Conservation (phyloP, 2,113 vertebrate genomes). For the Elephas maximus region DNA sequence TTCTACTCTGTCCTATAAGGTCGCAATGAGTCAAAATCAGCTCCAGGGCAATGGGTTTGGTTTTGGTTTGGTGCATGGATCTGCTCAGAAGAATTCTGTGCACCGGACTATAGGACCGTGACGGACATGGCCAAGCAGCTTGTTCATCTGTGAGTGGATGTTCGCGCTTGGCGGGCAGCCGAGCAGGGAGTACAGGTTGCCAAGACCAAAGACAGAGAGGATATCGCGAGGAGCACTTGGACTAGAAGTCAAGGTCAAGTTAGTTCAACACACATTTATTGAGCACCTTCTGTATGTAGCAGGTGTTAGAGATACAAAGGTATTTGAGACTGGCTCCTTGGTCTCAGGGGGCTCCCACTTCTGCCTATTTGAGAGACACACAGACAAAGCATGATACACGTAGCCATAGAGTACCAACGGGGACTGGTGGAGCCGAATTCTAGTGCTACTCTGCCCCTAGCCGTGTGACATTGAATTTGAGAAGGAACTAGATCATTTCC, state of each 20-base stretch:
- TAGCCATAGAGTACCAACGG: neutral
- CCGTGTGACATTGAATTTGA: neutral
- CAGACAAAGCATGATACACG: neutral
- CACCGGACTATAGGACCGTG: neutral
- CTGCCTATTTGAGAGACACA: neutral
- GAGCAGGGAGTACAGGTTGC: neutral
- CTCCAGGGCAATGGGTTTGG: too few relatives aligned
- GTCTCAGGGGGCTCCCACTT: neutral
- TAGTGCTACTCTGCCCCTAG: neutral
- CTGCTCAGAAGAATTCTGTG: neutral
- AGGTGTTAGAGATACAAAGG: neutral
- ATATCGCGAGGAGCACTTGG: neutral
- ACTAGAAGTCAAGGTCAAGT: neutral
- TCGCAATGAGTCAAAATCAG: too few relatives aligned
- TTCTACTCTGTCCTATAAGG: too few relatives aligned
- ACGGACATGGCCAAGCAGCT: neutral
- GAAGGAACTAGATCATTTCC: neutral
- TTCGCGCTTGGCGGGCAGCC: neutral
- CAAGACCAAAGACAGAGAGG: neutral
- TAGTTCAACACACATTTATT: conserved; percentile 44
- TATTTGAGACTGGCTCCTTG: neutral
- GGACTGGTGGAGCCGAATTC: neutral
- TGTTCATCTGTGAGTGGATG: neutral
- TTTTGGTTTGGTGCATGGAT: too few relatives aligned
- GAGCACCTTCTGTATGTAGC: conserved; percentile 11